phyloP scores from a whole-genome alignment of 2,888 invertebrate species.

The Autographa pulchrina region DNA sequence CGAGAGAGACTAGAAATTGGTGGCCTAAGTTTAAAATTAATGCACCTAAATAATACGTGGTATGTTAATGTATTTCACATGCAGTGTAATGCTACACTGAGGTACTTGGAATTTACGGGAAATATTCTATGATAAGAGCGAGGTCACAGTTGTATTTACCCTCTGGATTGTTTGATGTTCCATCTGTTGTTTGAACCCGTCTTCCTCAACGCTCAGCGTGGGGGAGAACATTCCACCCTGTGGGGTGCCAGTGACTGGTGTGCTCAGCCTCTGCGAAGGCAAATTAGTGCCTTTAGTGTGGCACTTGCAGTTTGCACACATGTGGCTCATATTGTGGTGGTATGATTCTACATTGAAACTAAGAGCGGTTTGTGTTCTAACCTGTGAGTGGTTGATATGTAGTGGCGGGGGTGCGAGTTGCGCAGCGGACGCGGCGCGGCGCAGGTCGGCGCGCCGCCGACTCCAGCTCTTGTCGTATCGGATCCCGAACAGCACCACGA shows the following conservation, averaged over 20 bases:
- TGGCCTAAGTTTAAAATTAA: constrained; percentile 81
- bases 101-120: constrained; percentile 43
- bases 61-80: constrained; percentile 66
- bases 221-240: constrained; percentile 85
- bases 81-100: constrained; percentile 69
- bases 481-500: constrained; percentile 91
- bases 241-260: constrained; percentile 83
- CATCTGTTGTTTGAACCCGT: constrained; percentile 86
- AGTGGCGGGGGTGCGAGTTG: constrained; percentile 82
- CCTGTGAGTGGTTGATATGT: constrained; percentile 86
- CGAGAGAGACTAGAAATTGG: constrained; percentile 87
- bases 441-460: constrained; percentile 80
- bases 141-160: constrained; percentile 76
- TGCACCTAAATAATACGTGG: constrained; percentile 74
- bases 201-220: constrained; percentile 84
- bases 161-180: constrained; percentile 86
- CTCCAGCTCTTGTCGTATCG: constrained; percentile 91
- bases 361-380: constrained; percentile 41
- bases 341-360: constrained; percentile 36
- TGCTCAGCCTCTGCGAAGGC: constrained; percentile 82
- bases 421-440: constrained; percentile 82
- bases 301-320: neutral
- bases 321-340: constrained; percentile 55
- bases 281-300: constrained; percentile 38
- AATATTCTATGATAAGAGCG: constrained; percentile 45